Evolutionary conservation across 1,140 invertebrate genomes (phyloP), one percentile per base, ranked within the genome.

Genomic region (Drosophila pachea): DNA sequence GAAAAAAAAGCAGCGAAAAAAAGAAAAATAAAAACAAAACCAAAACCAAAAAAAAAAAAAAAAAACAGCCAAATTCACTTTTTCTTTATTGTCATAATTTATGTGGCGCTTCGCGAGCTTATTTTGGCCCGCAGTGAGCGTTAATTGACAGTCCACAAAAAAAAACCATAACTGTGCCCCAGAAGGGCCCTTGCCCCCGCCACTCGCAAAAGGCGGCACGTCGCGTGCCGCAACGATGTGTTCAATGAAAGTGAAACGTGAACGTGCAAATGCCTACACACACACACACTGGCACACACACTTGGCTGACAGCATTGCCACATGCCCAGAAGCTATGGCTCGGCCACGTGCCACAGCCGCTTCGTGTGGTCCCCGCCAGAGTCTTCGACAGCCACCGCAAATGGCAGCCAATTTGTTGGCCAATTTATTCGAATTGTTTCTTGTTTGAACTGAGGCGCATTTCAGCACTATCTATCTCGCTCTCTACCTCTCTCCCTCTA

Each of bases 11-110:
- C 1, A 22, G 22, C 22, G 22, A 22, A 22, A 22, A 22, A 22
- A 22, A 22, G 3, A 22, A 22, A 22, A 22, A 2, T 3, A 22
- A 22, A 22, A 22, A 22, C 22, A 22, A 22, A 22, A 22, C 22
- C 1, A 22, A 22, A 22, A 22, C 22, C 43, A 68, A 73, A 50
- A 43, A 43, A 11, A 42, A 42, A 40, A 40, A n/a, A 9, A 40
- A 42, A 12, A 42, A 42, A 5, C 42, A 67, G 16, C 68, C 67
- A 68, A 72, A 84, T 59, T 79, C 73, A 76, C 79, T 84, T 84
- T 84, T 84, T 84, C 79, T 84, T 86, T 76, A 82, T 79, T 79
- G 76, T 74, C 59, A 71, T 71, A 68, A 67, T 69, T 72, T 74
- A 68, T 71, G 78, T 68, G 74, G 73, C 70, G 66, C 78, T 73